Percentiles rank a stretch among this genome's conserved stretches.
phyloP scores from a whole-genome alignment of 30 jellyfish, hydroid and myxozoan species.

The Sanderia malayensis region DNA sequence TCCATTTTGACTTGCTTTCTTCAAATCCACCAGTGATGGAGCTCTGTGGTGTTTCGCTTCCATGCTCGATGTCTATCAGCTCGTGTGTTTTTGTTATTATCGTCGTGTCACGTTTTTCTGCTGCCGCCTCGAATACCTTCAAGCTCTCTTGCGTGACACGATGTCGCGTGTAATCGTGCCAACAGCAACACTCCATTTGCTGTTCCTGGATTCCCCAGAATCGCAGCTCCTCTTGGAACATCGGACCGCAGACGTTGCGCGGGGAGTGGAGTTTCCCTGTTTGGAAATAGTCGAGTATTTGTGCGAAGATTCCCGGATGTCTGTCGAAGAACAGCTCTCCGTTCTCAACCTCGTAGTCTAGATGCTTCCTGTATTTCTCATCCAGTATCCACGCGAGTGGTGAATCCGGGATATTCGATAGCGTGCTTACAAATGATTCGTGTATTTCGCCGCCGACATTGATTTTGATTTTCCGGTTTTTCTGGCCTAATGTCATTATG shows the following conservation, averaged over 20 bases:
- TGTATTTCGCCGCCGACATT: constrained; percentile 91
- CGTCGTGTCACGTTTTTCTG: constrained; percentile 8
- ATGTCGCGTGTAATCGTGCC: constrained; percentile 86
- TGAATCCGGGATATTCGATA: constrained; percentile 85
- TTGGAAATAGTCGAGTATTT: constrained; percentile 82
- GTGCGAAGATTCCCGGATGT: constrained; percentile 85
- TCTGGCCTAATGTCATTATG: constrained; percentile 9
- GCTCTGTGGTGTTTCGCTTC: no score
- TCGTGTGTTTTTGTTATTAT: neutral
- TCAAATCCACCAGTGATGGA: neutral
- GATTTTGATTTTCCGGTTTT: constrained; percentile 38
- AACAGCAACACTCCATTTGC: constrained; percentile 96
- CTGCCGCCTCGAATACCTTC: constrained; percentile 43
- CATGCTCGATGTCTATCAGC: constrained; percentile 25
- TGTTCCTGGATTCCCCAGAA: constrained; percentile 96
- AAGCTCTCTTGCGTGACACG: constrained; percentile 80
- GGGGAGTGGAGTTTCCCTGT: constrained; percentile 96
- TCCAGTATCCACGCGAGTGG: constrained; percentile 82
- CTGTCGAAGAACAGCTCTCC: constrained; percentile 82
- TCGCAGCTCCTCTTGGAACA: constrained; percentile 87
- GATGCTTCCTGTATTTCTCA: constrained; percentile 52
- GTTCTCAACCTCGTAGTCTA: constrained; percentile 67
- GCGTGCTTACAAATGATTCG: constrained; percentile 77
- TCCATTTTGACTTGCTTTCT: constrained; percentile 35
- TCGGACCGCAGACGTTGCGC: constrained; percentile 90